Base-by-base conservation (phyloP, 1,140 invertebrate genomes). In the Onthophagus taurus region DNA sequence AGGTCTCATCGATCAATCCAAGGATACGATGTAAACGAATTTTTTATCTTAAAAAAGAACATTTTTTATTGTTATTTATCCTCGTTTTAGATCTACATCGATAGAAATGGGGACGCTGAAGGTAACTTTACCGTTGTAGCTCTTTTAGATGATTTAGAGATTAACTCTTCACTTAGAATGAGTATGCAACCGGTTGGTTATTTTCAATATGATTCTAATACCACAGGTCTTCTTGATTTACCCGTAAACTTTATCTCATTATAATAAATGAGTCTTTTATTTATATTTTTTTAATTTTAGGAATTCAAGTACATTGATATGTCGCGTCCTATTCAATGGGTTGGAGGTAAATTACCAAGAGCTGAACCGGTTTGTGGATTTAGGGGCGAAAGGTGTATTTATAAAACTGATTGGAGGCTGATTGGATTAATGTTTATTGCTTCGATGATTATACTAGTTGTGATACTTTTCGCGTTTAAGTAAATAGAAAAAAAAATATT, bases 121-220 rank as follows among this genome's bases (percentile, higher is more conserved):
- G 89, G 89, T 2, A 92, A 93, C 65, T 93, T 89, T 61, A 87
- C 88, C 0, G 78, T 93, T 1, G 75, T 93, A 9, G 77, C 81
- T 1, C 67, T 80, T n/a, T 70, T 81, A 26, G 69, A 74, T 48
- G 77, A 81, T 52, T 48, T 59, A 43, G 60, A 72, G 50, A 59
- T 63, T 31, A 59, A 66, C 48, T 46, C 71, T 52, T 44, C 63
- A 48, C 37, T 70, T 51, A 48, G 70, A 0, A 75, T 74, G 70
- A 75, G 70, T 19, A 82, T 85, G 67, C 75, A 78, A 47, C 81
- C 80, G 0, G 80, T 86, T 6, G 84, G 81, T 1, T 77, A 78
- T 49, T 86, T 86, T 58, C 70, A 74, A 38, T 80, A 83, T 50
- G 65, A 63, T 36, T 61, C 68, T 5, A 74, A 80, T 53, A 50